Evolutionary conservation across 1,140 invertebrate species (phyloP).

Genomic region (Temnothorax curvispinosus): DNA sequence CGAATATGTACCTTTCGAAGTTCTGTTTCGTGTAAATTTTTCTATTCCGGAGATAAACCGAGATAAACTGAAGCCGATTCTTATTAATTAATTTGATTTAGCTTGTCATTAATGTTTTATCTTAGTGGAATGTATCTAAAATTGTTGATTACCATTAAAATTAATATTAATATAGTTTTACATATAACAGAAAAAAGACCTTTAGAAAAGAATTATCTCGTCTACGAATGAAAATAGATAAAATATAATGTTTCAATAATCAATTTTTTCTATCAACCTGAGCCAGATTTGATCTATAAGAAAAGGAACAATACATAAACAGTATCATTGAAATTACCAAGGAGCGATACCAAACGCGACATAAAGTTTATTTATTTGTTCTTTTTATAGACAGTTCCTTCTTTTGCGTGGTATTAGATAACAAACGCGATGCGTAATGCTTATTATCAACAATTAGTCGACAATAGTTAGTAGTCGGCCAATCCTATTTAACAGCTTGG

Average conservation of each 20-base stretch:
- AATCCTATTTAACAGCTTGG: slow-evolving; percentile 3
- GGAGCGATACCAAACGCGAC: not conserved
- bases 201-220: not conserved
- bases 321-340: not conserved
- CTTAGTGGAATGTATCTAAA: not conserved
- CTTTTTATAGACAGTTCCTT: not conserved
- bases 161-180: not conserved
- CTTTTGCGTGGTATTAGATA: not conserved
- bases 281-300: not conserved
- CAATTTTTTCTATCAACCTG: not conserved
- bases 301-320: not conserved
- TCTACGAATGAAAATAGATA: not conserved
- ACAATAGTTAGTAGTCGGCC: not conserved
- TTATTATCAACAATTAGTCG: not conserved
- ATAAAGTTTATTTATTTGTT: not conserved
- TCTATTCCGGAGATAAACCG: not conserved
- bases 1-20: not conserved
- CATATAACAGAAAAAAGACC: not conserved
- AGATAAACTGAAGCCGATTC: not conserved
- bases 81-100: not conserved
- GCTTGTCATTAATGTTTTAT: not conserved
- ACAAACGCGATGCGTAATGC: not conserved
- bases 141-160: not conserved
- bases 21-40: not conserved
- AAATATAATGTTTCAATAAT: not conserved